phyloP scores from a whole-genome alignment of 2,797 vertebrate species.

The Enteromius thamalakanensis region DNA sequence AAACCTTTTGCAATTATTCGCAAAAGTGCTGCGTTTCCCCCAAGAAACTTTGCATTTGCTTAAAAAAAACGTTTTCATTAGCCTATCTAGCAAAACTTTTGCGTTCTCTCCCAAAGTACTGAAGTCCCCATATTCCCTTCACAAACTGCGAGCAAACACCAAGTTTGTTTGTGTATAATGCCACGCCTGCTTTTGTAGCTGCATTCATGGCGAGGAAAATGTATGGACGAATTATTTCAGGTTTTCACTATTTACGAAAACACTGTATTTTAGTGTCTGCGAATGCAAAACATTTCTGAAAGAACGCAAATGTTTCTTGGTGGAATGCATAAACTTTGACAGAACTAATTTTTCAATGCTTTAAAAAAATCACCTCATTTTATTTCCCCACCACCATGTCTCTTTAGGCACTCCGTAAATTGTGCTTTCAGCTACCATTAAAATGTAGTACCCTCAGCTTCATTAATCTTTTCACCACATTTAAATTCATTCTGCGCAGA shows the following conservation, averaged over 20 bases:
- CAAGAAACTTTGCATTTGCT: not conserved
- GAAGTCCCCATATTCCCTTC: not conserved
- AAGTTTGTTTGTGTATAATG: not conserved
- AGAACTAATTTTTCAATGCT: not conserved
- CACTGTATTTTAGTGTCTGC: not conserved
- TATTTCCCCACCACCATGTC: not conserved
- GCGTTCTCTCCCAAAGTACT: not conserved
- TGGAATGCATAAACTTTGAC: not conserved
- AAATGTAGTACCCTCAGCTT: not conserved
- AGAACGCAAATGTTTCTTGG: not conserved
- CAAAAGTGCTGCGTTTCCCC: too few relatives aligned
- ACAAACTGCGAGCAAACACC: not conserved
- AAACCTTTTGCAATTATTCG: too few relatives aligned
- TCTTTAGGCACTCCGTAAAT: not conserved
- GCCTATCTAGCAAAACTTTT: not conserved
- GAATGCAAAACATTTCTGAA: not conserved
- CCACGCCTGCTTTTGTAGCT: not conserved
- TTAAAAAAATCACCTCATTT: not conserved
- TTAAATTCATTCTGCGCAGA: not conserved
- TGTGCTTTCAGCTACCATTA: not conserved
- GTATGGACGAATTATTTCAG: not conserved
- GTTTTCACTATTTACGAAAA: too few relatives aligned
- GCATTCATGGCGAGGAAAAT: not conserved
- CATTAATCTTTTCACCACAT: constrained; percentile 13
- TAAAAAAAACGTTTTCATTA: not conserved